Base-by-base conservation (phyloP, 2,888 invertebrate genomes). In the Spicauda simplicius region DNA sequence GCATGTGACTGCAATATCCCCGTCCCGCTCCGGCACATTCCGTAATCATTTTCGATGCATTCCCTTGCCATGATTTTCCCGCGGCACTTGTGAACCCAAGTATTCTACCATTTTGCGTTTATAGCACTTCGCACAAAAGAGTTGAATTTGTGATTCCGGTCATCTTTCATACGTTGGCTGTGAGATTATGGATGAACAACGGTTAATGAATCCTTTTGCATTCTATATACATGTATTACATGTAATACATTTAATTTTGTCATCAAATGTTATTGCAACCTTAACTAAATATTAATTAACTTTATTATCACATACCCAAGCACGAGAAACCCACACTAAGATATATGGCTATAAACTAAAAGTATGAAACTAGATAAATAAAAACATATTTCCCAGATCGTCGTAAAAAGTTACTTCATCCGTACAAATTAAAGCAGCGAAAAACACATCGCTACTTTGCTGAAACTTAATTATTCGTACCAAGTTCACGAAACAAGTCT, bases 11-110 rank as follows among this genome's bases (percentile, higher is more conserved):
- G 91, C 91, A 91, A 84, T 90, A 86, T 83, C 80, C 76, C 88
- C 75, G 82, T 92, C 92, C 83, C 88, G 74, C 84, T 92, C 90
- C 71, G 76, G 77, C 90, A 88, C 91, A 91, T 92, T 90, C 88
- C 87, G 85, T 91, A 90, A 91, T 91, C 87, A 92, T 92, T 91
- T 92, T 91, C 89, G 89, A 90, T 91, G 92, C 92, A 92, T 92
- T 92, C 92, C 82, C 87, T 84, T 86, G 88, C 86, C 85, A 90
- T 90, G 92, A 92, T 92, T 93, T 91, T 91, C 86, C 85, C 84
- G 84, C 86, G 83, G 83, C 85, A 87, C 85, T 86, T 80, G 83
- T 76, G 77, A 83, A 85, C 73, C 74, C 75, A 73, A 77, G 76
- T 77, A 79, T 83, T 86, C 83, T 82, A 82, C 82, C 78, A 80